Base-by-base conservation (phyloP, 2,888 invertebrate species). In the Ormyrus rosae region DNA sequence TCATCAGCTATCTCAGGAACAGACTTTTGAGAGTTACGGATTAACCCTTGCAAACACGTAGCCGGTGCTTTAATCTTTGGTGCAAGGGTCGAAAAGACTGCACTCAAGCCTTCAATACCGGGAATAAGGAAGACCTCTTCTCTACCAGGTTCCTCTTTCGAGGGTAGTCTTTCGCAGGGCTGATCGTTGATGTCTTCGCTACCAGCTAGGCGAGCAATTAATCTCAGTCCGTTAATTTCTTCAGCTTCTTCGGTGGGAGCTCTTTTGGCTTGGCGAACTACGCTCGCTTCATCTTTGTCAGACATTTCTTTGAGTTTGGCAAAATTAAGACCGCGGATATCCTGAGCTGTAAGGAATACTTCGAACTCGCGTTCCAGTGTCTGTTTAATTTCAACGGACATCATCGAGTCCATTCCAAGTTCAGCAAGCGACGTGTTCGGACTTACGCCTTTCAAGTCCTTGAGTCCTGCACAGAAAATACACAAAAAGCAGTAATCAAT, bases 371-470 rank as follows among this genome's bases (percentile, higher is more conserved):
- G 92, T 90, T 98, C 98, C 2, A 98, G 90, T 0, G 96, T 95
- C 91, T 98, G 98, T 86, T 98, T 98, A 84, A 99, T 97, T 91
- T 99, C 98, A 0, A 98, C 97, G 0, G 96, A 97, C 97, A 98
- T 98, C 92, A 99, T 94, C 1, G 98, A 98, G 91, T 99, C 98
- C 95, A 99, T 96, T 55, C 99, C 99, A 83, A 99, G 92, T 89
- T 99, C 98, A 0, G 97, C 96, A 2, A 99, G 92, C 0, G 95
- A 94, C 0, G 94, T 93, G 86, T 94, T 94, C 81, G 93, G 92
- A 69, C 95, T 95, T 0, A 94, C 93, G 0, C 93, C 93, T 91
- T 95, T 96, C 87, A 89, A 88, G 84, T 91, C 90, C 65, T 90
- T 88, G 9, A 91, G 81, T 63, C 90, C 91, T 91, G 65, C 5